A percentile compares a stretch with the other conserved stretches of the same genome.
Conservation (phyloP, 2,113 vertebrate species). For the Heptranchias perlo region DNA sequence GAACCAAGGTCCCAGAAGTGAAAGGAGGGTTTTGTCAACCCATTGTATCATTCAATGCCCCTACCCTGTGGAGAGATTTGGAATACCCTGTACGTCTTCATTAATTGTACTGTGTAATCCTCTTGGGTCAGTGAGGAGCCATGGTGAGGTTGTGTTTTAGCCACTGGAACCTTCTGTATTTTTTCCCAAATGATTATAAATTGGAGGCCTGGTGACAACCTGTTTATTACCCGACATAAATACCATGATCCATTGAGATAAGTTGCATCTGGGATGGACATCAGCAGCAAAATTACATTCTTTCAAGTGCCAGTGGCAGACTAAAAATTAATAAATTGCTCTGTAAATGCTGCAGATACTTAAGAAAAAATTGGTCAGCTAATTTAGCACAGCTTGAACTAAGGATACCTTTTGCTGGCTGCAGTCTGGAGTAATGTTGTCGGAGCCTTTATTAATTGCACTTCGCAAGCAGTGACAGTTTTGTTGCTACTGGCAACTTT, state of each 20-base stretch:
- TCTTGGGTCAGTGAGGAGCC: not conserved
- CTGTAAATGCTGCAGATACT: conserved; percentile 74
- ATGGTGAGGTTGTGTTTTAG: not conserved
- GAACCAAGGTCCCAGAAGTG: not conserved
- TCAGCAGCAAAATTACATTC: conserved; percentile 75
- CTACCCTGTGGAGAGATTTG: not conserved
- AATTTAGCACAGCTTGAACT: conserved; percentile 72
- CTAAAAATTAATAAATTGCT: conserved; percentile 80
- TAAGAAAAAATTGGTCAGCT: conserved; percentile 78
- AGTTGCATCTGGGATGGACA: conserved; percentile 67
- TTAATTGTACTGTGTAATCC: not conserved
- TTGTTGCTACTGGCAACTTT: conserved; percentile 82
- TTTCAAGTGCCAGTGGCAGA: conserved; percentile 78
- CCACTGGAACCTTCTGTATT: not conserved
- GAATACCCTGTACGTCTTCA: not conserved
- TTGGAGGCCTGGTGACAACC: conserved; percentile 51
- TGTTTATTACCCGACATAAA: conserved; percentile 72
- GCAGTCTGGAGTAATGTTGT: conserved; percentile 63
- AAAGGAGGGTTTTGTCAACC: not conserved
- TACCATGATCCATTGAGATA: conserved; percentile 84
- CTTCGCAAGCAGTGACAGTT: conserved; percentile 78
- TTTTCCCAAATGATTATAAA: not conserved
- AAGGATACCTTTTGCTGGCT: conserved; percentile 64
- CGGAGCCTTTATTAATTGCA: conserved; percentile 76
- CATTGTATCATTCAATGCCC: not conserved